Conservation (phyloP, 2,888 invertebrate genomes). For the Vesta saturnalis region DNA sequence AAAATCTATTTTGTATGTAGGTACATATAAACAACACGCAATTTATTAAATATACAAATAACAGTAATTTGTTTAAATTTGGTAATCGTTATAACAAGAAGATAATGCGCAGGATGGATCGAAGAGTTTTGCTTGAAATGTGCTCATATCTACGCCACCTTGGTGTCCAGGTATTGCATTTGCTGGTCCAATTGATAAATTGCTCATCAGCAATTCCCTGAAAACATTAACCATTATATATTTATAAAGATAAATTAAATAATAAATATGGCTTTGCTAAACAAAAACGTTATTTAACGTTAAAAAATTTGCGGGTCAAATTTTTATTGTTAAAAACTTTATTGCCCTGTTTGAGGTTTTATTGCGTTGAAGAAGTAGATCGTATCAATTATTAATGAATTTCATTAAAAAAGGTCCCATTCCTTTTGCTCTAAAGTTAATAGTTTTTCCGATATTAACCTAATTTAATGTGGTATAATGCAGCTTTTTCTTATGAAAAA, state of each 20-base stretch:
- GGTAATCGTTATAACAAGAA: constrained; percentile 58
- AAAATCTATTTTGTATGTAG: constrained; percentile 2
- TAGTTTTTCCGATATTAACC: no score
- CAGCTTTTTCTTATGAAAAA: no score
- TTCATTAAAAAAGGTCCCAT: no score
- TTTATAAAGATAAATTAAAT: neutral
- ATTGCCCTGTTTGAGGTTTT: no score
- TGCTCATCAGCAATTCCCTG: constrained; percentile 59
- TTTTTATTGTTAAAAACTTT: no score
- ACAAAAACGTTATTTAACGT: no score
- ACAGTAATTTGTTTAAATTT: constrained; percentile 47
- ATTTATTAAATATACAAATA: constrained; percentile 14
- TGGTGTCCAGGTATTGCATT: constrained; percentile 53
- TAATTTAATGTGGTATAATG: no score
- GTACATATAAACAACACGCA: constrained; percentile 11
- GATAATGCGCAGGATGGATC: constrained; percentile 56
- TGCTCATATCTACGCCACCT: constrained; percentile 57
- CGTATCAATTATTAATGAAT: no score
- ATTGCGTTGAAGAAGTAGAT: no score
- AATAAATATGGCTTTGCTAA: no score
- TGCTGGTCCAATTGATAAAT: constrained; percentile 56
- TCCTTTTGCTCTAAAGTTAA: no score
- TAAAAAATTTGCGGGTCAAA: no score
- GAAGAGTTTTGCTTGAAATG: constrained; percentile 61
- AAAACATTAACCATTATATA: constrained; percentile 40